Percentiles rank a stretch among this genome's conserved stretches.
These are phyloP conservation scores for Dione juno DNA, from an alignment of 2,888 invertebrate genomes.

Conservation along the genomic window DNA sequence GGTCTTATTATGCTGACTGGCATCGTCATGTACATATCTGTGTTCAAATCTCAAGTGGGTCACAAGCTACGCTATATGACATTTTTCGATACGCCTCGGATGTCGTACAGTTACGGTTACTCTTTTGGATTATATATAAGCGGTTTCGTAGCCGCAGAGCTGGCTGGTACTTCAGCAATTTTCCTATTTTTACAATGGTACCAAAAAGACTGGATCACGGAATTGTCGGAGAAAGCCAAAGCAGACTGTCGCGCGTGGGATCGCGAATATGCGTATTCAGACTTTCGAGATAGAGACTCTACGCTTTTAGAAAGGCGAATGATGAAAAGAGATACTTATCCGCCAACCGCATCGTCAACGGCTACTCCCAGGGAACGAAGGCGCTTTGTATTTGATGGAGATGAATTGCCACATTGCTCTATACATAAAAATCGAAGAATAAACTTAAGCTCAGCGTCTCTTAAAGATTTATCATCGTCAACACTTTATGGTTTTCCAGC, in stretches of 20 bases:
- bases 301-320: constrained; percentile 73
- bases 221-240: constrained; percentile 78
- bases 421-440: constrained; percentile 82
- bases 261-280: constrained; percentile 79
- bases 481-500: constrained; percentile 86
- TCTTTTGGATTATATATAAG: constrained; percentile 93
- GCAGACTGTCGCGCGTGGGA: constrained; percentile 79
- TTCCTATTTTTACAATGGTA: constrained; percentile 93
- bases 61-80: constrained; percentile 92
- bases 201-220: constrained; percentile 85
- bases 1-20: constrained; percentile 95
- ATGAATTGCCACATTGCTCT: constrained; percentile 81
- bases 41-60: constrained; percentile 95
- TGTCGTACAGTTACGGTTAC: constrained; percentile 94
- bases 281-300: constrained; percentile 76
- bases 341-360: constrained; percentile 71
- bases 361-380: constrained; percentile 82
- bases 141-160: constrained; percentile 92
- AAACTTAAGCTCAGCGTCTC: constrained; percentile 81
- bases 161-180: constrained; percentile 93
- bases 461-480: constrained; percentile 83
- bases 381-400: constrained; percentile 86
- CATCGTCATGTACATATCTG: constrained; percentile 96
- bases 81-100: constrained; percentile 89
- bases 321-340: constrained; percentile 78